A percentile compares a stretch with the other conserved stretches of the same genome.
Conservation (phyloP, 2,888 invertebrate species). For the Dromius quadrimaculatus region DNA sequence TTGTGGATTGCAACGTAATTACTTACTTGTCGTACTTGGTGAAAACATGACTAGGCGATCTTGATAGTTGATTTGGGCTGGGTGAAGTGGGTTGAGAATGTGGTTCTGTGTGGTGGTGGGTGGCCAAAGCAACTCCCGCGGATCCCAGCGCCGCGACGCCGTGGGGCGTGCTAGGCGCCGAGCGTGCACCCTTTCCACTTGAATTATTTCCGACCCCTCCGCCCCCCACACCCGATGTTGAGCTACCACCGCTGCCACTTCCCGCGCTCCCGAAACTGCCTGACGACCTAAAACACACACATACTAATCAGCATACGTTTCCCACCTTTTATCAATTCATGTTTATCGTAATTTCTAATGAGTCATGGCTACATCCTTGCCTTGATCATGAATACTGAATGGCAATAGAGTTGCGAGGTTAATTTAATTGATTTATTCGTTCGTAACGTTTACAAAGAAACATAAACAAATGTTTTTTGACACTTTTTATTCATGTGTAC, state of each 20-base stretch:
- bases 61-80: slow-evolving; percentile 58
- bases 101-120: slow-evolving; percentile 62
- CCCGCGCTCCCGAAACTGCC: slow-evolving; percentile 70
- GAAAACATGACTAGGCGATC: slow-evolving; percentile 65
- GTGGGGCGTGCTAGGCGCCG: slow-evolving; percentile 78
- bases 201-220: slow-evolving; percentile 72
- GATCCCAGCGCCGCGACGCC: slow-evolving; percentile 68
- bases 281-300: slow-evolving; percentile 70
- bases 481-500: too few species aligned
- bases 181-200: slow-evolving; percentile 71
- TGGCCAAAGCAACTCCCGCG: slow-evolving; percentile 61
- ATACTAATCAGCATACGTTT: not conserved
- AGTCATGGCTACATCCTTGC: slow-evolving; percentile 3
- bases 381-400: slow-evolving; percentile 3
- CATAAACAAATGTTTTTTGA: slow-evolving; percentile 19
- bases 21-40: slow-evolving; percentile 65
- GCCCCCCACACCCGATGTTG: slow-evolving; percentile 62
- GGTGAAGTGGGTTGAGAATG: slow-evolving; percentile 62
- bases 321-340: not conserved
- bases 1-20: too few species aligned
- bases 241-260: slow-evolving; percentile 58
- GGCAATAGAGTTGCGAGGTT: slow-evolving; percentile 2
- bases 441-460: slow-evolving; percentile 4
- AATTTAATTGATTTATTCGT: slow-evolving; percentile 1
- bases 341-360: not conserved